Evolutionary conservation across 2,888 invertebrate genomes (phyloP).

Genomic region (Pachycephus smyrnensis): DNA sequence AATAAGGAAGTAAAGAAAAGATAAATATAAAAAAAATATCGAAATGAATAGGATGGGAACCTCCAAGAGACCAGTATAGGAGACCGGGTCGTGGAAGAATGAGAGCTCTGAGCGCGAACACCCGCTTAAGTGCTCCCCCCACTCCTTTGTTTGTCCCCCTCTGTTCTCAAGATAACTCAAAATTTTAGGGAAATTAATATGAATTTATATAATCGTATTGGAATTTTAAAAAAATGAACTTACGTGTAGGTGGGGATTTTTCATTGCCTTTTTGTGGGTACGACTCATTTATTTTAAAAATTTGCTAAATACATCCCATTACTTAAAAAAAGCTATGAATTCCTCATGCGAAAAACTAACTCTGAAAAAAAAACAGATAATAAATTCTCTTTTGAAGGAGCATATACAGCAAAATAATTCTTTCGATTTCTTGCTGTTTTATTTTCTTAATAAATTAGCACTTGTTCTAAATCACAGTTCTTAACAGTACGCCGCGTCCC

Average conservation of each 20-base stretch:
- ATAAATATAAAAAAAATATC: too few relatives aligned
- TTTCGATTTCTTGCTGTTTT: background rate
- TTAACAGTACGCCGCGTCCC: background rate
- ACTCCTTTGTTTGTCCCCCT: too few relatives aligned
- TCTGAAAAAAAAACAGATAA: background rate
- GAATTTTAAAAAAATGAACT: background rate
- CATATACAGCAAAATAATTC: background rate
- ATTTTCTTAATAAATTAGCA: background rate
- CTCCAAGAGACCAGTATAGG: too few relatives aligned
- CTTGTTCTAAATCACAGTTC: background rate
- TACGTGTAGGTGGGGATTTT: background rate
- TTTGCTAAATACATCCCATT: background rate
- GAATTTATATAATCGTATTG: too few relatives aligned
- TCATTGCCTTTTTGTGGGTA: background rate
- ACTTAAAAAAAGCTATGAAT: background rate
- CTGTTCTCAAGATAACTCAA: too few relatives aligned
- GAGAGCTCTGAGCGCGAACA: too few relatives aligned
- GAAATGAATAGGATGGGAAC: too few relatives aligned
- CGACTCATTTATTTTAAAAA: background rate
- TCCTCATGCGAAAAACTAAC: background rate
- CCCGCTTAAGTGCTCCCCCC: too few relatives aligned
- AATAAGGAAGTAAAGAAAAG: too few relatives aligned
- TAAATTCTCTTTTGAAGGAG: background rate
- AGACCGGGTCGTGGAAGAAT: too few relatives aligned
- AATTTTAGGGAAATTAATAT: too few relatives aligned